These are phyloP conservation scores for Tychaedon coryphoeus DNA, from an alignment of 2,113 vertebrate genomes.

Conservation along the genomic window DNA sequence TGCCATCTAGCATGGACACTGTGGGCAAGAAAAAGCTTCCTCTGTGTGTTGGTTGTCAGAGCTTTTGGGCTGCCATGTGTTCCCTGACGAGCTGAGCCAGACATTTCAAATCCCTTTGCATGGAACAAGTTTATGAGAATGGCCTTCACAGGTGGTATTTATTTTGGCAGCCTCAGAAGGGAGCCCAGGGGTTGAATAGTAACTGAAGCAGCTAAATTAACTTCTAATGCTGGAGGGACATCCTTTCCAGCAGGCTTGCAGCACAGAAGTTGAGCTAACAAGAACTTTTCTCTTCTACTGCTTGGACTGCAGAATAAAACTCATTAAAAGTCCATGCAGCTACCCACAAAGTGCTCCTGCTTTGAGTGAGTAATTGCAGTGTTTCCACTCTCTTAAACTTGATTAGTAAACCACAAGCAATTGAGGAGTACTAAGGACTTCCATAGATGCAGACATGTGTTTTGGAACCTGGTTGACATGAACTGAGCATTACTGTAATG, in stretches of 20 bases:
- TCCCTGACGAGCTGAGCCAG: background rate
- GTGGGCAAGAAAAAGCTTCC: background rate
- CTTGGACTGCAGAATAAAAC: background rate
- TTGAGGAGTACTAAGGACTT: background rate
- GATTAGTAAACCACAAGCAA: background rate
- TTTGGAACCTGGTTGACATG: background rate
- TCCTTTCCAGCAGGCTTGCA: background rate
- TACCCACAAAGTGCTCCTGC: background rate
- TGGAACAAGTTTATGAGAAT: background rate
- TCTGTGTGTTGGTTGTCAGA: background rate
- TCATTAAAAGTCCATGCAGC: background rate
- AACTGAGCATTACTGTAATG: background rate
- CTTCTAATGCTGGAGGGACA: background rate
- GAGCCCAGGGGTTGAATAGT: background rate
- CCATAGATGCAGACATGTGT: background rate
- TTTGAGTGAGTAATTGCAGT: background rate
- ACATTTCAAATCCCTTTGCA: background rate
- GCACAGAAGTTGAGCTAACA: background rate
- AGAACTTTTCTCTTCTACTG: background rate
- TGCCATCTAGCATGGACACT: background rate
- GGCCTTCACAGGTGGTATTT: background rate
- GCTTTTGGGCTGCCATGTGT: background rate
- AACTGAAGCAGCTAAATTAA: slow-evolving; percentile 27
- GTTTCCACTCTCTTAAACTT: background rate
- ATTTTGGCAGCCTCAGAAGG: slow-evolving; percentile 6